Percentiles rank a stretch among this genome's conserved stretches.
phyloP scores from a whole-genome alignment of 2,797 vertebrate species.

The Silurus lanzhouensis region DNA sequence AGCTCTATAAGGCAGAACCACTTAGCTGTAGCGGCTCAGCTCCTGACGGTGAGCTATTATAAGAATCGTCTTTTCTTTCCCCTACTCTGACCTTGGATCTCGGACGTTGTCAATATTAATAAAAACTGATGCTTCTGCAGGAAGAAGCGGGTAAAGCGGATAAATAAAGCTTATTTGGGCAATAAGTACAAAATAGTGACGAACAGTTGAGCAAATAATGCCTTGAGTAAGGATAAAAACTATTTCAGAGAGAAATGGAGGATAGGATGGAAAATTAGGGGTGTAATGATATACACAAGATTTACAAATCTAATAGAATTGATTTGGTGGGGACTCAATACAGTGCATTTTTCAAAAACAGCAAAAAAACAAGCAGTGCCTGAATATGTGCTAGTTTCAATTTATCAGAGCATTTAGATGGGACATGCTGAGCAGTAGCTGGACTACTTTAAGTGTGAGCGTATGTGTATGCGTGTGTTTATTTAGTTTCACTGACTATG shows the following conservation, averaged over 20 bases:
- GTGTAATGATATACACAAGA: not conserved
- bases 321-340: not conserved
- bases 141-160: not conserved
- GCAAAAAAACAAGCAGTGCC: not conserved
- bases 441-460: not conserved
- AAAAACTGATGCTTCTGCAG: not conserved
- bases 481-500: not conserved
- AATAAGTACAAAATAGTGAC: not conserved
- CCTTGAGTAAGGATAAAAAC: not conserved
- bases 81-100: not conserved
- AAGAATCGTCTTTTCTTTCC: not conserved
- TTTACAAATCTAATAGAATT: not conserved
- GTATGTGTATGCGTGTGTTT: not conserved
- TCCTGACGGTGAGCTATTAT: not conserved
- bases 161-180: not conserved
- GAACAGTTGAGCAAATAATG: not conserved
- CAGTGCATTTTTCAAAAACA: not conserved
- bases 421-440: not conserved
- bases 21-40: constrained; percentile 14
- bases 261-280: not conserved
- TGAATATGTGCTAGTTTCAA: constrained; percentile 9
- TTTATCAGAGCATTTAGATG: not conserved
- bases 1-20: constrained; percentile 1
- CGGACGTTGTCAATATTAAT: not conserved
- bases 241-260: no score